Conservation (phyloP, 1,140 invertebrate genomes). For the Drosophila pectinifera region DNA sequence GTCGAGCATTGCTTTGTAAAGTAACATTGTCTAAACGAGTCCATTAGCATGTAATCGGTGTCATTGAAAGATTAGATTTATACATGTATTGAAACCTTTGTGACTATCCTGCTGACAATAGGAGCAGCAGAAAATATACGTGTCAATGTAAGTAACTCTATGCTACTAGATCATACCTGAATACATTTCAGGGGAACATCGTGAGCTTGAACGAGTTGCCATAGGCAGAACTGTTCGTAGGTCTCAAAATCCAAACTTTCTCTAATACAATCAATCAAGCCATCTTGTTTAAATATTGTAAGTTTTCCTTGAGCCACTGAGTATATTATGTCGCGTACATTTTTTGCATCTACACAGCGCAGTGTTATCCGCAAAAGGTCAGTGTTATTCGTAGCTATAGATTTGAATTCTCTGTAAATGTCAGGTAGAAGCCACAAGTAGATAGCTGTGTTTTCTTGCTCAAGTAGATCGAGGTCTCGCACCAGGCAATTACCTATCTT, state of each 20-base stretch:
- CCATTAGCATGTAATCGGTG: too few relatives aligned
- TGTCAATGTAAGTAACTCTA: background rate
- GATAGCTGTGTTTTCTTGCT: constrained; percentile 94
- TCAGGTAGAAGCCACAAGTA: constrained; percentile 96
- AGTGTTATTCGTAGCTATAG: constrained; percentile 93
- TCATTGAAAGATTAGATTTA: too few relatives aligned
- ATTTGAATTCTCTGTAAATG: constrained; percentile 95
- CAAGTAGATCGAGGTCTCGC: constrained; percentile 92
- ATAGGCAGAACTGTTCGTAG: constrained; percentile 98
- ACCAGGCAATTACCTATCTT: constrained; percentile 86
- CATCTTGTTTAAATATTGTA: constrained; percentile 92
- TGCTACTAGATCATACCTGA: constrained; percentile 87
- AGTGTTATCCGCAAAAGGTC: constrained; percentile 94
- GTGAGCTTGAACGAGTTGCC: constrained; percentile 97
- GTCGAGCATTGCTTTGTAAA: too few relatives aligned
- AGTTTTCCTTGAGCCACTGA: constrained; percentile 95
- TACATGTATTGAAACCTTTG: too few relatives aligned
- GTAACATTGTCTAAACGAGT: too few relatives aligned
- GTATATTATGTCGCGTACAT: constrained; percentile 95
- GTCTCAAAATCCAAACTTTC: constrained; percentile 97
- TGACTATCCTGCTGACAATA: too few relatives aligned
- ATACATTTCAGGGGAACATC: constrained; percentile 96
- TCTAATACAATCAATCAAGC: constrained; percentile 89
- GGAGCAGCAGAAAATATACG: too few relatives aligned
- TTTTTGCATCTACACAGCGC: constrained; percentile 93